A percentile compares a stretch with the other conserved stretches of the same genome.
phyloP scores from a whole-genome alignment of 2,888 invertebrate genomes.

The Cancer borealis region DNA sequence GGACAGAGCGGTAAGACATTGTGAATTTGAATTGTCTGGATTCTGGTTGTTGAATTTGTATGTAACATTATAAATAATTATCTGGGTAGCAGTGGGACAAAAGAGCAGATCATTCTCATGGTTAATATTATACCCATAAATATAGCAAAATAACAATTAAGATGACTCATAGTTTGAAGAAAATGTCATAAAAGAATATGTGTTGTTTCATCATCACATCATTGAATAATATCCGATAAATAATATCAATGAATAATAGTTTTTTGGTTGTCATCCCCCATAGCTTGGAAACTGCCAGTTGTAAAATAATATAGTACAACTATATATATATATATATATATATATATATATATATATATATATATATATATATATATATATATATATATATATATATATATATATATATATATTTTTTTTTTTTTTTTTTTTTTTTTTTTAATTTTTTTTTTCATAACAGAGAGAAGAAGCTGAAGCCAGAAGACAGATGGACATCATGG shows the following conservation, averaged over 20 bases:
- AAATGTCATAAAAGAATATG: background rate
- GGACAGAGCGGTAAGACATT: constrained; percentile 77
- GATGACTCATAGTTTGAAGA: background rate
- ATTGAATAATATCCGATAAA: background rate
- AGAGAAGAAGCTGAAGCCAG: constrained; percentile 68
- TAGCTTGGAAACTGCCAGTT: background rate
- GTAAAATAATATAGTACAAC: no score
- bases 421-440: background rate
- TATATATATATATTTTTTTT: background rate
- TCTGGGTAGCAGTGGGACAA: background rate
- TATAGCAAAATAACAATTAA: background rate
- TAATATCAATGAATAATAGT: background rate
- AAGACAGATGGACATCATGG: constrained; percentile 69
- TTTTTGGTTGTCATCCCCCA: background rate
- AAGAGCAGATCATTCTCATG: background rate
- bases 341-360: background rate
- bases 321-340: background rate
- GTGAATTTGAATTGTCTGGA: background rate
- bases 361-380: background rate
- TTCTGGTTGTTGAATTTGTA: background rate
- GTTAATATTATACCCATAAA: background rate
- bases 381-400: background rate
- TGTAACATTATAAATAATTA: background rate
- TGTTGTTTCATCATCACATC: background rate
- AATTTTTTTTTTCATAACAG: constrained; percentile 46